phyloP scores from a whole-genome alignment of 2,888 invertebrate species.

The Euclidia mi region DNA sequence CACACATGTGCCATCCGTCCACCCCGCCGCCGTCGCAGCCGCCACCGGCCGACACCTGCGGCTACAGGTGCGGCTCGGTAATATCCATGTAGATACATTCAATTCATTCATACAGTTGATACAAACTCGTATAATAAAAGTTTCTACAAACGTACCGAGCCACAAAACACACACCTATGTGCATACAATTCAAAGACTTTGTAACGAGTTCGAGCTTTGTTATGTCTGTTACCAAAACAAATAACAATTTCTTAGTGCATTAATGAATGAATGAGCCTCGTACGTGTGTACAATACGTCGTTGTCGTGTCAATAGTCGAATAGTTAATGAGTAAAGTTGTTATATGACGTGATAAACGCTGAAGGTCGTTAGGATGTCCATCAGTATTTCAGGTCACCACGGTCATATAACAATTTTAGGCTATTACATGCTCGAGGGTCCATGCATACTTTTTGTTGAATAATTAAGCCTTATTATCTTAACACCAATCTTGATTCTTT shows the following conservation, averaged over 20 bases:
- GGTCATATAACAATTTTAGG: too few relatives aligned
- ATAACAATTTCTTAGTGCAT: constrained; percentile 22
- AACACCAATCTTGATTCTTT: too few relatives aligned
- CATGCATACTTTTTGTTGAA: too few relatives aligned
- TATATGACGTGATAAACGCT: constrained; percentile 10
- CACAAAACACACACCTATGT: not conserved
- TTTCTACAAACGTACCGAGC: not conserved
- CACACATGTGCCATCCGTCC: constrained; percentile 17
- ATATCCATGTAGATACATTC: not conserved
- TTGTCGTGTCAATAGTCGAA: constrained; percentile 29
- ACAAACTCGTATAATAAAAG: not conserved
- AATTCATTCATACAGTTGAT: constrained; percentile 1
- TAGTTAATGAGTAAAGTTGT: constrained; percentile 30
- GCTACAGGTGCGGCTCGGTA: constrained; percentile 22
- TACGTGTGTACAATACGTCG: constrained; percentile 24
- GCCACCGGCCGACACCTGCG: constrained; percentile 11
- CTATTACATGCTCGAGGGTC: too few relatives aligned
- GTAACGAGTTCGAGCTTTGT: constrained; percentile 17
- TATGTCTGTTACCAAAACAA: constrained; percentile 37
- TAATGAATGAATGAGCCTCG: constrained; percentile 37
- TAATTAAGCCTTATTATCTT: too few relatives aligned
- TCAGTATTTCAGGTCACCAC: constrained; percentile 22
- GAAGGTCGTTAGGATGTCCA: constrained; percentile 27
- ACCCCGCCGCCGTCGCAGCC: not conserved
- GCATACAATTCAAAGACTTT: constrained; percentile 17